These are phyloP conservation scores for Catocala fraxini DNA, from an alignment of 2,888 invertebrate species.

Conservation along the genomic window DNA sequence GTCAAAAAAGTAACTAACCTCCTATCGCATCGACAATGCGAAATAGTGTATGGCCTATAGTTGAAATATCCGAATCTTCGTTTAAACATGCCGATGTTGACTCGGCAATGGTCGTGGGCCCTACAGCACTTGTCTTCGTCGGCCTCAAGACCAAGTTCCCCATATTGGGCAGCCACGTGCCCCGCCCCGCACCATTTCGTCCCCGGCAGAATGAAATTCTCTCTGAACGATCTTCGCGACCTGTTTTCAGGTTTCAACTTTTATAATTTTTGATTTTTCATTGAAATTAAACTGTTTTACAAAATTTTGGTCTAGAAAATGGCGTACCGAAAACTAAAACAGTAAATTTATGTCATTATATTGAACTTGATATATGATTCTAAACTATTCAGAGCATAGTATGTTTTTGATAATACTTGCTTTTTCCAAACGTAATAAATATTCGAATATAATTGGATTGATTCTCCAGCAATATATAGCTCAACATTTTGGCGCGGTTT, in stretches of 20 bases:
- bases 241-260: constrained; percentile 61
- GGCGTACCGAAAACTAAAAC: too few relatives aligned
- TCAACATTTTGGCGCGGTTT: too few relatives aligned
- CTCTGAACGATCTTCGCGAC: constrained; percentile 80
- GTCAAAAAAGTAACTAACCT: constrained; percentile 87
- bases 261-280: neutral
- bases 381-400: too few relatives aligned
- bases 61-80: constrained; percentile 90
- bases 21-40: constrained; percentile 93
- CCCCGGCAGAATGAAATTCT: constrained; percentile 89
- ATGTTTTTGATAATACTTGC: too few relatives aligned
- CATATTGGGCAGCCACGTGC: constrained; percentile 87
- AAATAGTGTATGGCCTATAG: constrained; percentile 90
- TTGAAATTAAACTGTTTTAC: neutral
- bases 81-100: constrained; percentile 88
- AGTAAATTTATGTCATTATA: too few relatives aligned
- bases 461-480: too few relatives aligned
- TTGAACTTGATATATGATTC: too few relatives aligned
- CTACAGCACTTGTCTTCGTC: constrained; percentile 91
- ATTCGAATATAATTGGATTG: too few relatives aligned
- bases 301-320: too few relatives aligned
- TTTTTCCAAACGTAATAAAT: too few relatives aligned
- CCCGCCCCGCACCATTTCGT: constrained; percentile 93
- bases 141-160: constrained; percentile 86
- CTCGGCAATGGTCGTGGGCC: constrained; percentile 91